Percentiles rank a stretch among this genome's conserved stretches.
phyloP scores from a whole-genome alignment of 2,888 invertebrate species.

The Caenorhabditis sulstoni region DNA sequence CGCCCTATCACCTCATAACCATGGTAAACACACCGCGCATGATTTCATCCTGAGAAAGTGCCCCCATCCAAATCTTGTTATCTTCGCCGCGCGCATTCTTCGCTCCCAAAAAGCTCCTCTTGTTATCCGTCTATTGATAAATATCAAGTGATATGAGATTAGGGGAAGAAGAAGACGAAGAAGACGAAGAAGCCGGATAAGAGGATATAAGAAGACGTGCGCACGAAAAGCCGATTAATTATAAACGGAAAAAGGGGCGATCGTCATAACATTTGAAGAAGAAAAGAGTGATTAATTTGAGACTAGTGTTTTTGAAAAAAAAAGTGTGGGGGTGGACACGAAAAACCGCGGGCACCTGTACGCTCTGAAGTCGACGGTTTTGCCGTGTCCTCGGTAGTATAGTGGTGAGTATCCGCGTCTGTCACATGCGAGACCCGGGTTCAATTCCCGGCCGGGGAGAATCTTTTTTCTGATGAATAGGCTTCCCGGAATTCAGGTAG shows the following conservation, averaged over 20 bases:
- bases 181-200: conserved; percentile 40
- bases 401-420: conserved; percentile 73
- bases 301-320: not conserved
- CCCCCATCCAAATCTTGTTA: conserved; percentile 34
- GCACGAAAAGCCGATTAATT: conserved; percentile 23
- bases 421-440: conserved; percentile 72
- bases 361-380: no score
- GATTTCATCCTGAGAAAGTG: conserved; percentile 36
- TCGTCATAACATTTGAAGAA: not conserved
- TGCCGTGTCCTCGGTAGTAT: conserved; percentile 65
- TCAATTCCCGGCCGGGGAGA: conserved; percentile 73
- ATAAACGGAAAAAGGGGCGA: not conserved
- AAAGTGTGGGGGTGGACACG: not conserved
- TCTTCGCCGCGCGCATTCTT: conserved; percentile 1
- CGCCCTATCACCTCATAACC: no score
- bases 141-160: conserved; percentile 44
- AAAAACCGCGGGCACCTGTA: no score
- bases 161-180: conserved; percentile 16
- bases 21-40: no score
- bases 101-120: not conserved
- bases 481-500: no score
- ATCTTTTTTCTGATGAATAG: conserved; percentile 2
- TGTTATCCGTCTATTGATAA: conserved; percentile 15
- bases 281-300: conserved; percentile 5
- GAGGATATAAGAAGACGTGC: conserved; percentile 6